Conservation (phyloP, 1,140 invertebrate genomes). For the Ceratosolen fusciceps region DNA sequence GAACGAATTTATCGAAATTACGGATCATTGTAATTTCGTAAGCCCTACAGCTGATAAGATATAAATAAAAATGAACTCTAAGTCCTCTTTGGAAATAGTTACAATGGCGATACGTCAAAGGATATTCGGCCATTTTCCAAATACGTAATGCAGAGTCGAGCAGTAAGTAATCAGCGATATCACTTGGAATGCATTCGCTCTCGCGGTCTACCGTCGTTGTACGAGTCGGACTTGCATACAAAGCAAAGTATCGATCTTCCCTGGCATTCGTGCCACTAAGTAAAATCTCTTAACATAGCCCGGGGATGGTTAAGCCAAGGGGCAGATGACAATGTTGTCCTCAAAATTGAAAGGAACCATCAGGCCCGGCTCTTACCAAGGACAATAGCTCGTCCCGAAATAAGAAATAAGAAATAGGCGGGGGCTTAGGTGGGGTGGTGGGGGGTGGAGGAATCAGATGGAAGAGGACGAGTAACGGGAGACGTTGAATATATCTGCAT, state of each 20-base stretch:
- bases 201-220: background rate
- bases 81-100: too few species aligned
- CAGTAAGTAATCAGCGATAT: too few species aligned
- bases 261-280: background rate
- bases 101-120: too few species aligned
- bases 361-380: background rate
- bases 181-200: too few species aligned
- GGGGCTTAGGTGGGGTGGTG: too few species aligned
- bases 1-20: too few species aligned
- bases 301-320: background rate
- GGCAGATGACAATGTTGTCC: background rate
- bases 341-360: slow-evolving; percentile 1
- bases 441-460: too few species aligned
- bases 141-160: too few species aligned
- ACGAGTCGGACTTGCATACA: background rate
- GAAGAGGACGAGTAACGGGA: background rate
- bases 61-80: too few species aligned
- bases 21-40: too few species aligned
- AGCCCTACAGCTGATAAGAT: too few species aligned
- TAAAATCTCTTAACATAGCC: background rate
- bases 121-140: too few species aligned
- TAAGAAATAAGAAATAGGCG: background rate
- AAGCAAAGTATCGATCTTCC: background rate
- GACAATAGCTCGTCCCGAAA: background rate
- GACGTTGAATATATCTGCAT: background rate